A percentile compares a stretch with the other conserved stretches of the same genome.
Evolutionary conservation across 2,797 vertebrate genomes (phyloP).

Genomic region (Sciurus carolinensis): DNA sequence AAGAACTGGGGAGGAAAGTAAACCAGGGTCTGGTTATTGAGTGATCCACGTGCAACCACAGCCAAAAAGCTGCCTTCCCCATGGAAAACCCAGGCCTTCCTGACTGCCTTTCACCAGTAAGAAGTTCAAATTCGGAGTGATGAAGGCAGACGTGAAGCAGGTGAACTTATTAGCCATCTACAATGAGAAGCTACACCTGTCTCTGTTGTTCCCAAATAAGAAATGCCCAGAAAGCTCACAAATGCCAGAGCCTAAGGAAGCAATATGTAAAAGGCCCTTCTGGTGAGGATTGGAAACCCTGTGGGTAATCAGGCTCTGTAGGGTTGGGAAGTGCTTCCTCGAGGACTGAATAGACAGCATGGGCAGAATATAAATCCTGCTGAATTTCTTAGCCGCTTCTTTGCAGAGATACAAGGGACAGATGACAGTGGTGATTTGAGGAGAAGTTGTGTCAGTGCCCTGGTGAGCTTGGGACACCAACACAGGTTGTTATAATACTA

Average conservation of each 20-base stretch:
- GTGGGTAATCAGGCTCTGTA: conserved; percentile 47
- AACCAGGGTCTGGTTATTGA: conserved; percentile 91
- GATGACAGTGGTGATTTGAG: conserved; percentile 70
- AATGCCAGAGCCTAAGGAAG: conserved; percentile 75
- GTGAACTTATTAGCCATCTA: conserved; percentile 94
- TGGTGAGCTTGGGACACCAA: neutral
- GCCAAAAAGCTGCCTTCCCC: conserved; percentile 94
- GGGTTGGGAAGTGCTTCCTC: conserved; percentile 44
- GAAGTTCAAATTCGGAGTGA: conserved; percentile 94
- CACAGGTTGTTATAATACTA: neutral
- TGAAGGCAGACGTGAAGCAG: conserved; percentile 95
- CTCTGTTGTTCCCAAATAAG: conserved; percentile 89
- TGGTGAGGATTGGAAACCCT: conserved; percentile 72
- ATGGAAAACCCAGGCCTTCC: conserved; percentile 95
- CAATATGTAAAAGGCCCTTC: conserved; percentile 30
- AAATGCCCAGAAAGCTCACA: conserved; percentile 91
- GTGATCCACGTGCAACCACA: conserved; percentile 95
- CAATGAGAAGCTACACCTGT: conserved; percentile 93
- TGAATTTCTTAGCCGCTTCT: conserved; percentile 86
- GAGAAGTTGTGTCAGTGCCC: conserved; percentile 37
- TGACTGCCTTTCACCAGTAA: conserved; percentile 92
- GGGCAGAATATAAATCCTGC: conserved; percentile 77
- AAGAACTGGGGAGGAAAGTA: conserved; percentile 95
- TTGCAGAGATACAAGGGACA: conserved; percentile 83
- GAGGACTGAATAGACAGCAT: conserved; percentile 58